A percentile compares a stretch with the other conserved stretches of the same genome.
Evolutionary conservation across 2,888 invertebrate genomes (phyloP).

Genomic region (Scaptomyza tumidula): DNA sequence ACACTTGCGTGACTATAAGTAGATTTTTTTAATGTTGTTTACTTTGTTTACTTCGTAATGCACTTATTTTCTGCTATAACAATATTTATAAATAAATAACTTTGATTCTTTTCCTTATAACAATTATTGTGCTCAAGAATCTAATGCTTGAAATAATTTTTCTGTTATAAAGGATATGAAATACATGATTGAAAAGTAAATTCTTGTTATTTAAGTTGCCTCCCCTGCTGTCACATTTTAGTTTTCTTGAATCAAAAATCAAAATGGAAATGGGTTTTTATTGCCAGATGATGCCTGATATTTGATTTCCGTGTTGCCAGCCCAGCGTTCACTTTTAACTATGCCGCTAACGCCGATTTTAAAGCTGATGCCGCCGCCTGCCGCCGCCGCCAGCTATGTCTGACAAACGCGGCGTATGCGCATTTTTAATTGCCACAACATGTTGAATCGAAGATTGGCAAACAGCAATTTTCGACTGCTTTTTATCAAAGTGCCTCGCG

Average conservation of each 20-base stretch:
- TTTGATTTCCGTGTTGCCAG: conserved; percentile 69
- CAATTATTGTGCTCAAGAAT: neutral
- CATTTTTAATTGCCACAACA: conserved; percentile 78
- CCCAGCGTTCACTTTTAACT: conserved; percentile 62
- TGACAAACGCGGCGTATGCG: conserved; percentile 71
- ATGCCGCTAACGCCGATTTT: conserved; percentile 46
- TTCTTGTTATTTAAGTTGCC: conserved; percentile 8
- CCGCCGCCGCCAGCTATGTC: conserved; percentile 22
- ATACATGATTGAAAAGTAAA: neutral
- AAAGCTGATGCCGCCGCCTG: conserved; percentile 36
- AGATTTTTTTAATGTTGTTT: conserved; percentile 14
- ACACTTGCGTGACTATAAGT: conserved; percentile 67
- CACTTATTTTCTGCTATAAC: neutral
- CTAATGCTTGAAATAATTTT: neutral
- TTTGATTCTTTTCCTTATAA: neutral
- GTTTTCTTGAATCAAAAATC: conserved; percentile 20
- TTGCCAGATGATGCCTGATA: conserved; percentile 58
- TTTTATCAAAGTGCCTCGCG: conserved; percentile 59
- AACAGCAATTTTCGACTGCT: conserved; percentile 44
- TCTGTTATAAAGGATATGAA: no score
- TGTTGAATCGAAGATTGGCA: conserved; percentile 75
- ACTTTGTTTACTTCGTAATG: conserved; percentile 4
- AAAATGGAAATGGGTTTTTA: conserved; percentile 58
- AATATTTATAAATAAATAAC: neutral
- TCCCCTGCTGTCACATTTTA: conserved; percentile 16